Conservation (phyloP, 1,140 invertebrate genomes). For the Cyclina sinensis region DNA sequence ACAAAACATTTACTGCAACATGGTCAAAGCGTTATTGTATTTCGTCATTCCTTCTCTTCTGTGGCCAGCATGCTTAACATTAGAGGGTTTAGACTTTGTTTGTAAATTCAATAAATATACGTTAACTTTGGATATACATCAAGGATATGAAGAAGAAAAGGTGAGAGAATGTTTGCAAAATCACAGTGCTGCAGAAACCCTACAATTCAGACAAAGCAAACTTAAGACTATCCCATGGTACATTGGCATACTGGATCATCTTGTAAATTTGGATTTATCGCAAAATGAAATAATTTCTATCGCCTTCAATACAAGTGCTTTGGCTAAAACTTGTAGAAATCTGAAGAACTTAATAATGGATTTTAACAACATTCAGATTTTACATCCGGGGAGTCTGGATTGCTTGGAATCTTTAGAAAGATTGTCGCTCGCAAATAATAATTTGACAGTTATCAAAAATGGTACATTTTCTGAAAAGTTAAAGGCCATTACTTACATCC, state of each 20-base stretch:
- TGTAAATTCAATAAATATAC: no score
- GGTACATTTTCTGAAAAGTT: not conserved
- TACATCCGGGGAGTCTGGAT: not conserved
- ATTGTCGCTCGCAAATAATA: not conserved
- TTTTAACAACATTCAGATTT: not conserved
- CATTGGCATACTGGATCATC: not conserved
- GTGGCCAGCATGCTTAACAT: no score
- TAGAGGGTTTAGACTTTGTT: no score
- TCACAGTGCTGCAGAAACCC: not conserved
- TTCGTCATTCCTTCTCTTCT: no score
- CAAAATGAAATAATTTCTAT: not conserved
- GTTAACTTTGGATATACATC: no score
- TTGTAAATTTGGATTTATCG: constrained; percentile 5
- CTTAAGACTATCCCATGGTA: not conserved
- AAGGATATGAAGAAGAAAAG: no score
- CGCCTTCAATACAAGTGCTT: not conserved
- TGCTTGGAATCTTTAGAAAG: not conserved
- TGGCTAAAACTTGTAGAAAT: not conserved
- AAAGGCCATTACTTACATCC: not conserved
- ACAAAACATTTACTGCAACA: no score
- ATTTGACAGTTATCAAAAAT: not conserved
- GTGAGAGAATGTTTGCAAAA: no score
- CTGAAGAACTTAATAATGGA: not conserved
- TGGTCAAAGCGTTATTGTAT: no score
- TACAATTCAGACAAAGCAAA: not conserved